Percentiles rank a stretch among this genome's conserved stretches.
These are phyloP conservation scores for Phoenicopterus ruber DNA, from an alignment of 2,113 vertebrate genomes.

Conservation along the genomic window DNA sequence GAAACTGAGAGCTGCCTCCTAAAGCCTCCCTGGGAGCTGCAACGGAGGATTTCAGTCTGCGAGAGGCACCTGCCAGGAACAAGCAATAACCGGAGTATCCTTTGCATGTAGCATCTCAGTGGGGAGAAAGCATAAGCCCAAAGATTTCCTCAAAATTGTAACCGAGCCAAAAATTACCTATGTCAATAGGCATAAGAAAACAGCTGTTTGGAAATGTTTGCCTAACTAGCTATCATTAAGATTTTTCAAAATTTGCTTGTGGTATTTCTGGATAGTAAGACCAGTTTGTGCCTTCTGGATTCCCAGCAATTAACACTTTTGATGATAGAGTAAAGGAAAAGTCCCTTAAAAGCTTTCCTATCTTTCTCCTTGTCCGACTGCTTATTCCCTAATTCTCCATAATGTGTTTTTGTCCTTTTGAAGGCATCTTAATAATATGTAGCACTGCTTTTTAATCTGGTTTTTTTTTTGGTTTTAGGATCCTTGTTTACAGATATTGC, in stretches of 20 bases:
- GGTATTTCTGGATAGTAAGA: not conserved
- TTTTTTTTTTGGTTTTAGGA: not conserved
- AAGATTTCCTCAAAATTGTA: not conserved
- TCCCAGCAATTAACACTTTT: not conserved
- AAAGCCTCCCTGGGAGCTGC: not conserved
- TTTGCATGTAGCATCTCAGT: not conserved
- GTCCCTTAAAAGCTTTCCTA: not conserved
- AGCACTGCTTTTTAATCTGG: not conserved
- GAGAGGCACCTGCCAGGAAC: not conserved
- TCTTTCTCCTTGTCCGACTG: not conserved
- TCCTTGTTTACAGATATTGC: not conserved
- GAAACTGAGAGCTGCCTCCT: not conserved
- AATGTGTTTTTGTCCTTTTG: not conserved
- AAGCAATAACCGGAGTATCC: not conserved
- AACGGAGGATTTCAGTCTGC: not conserved
- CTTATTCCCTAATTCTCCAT: not conserved
- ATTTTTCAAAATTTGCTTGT: not conserved
- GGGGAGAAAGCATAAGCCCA: not conserved
- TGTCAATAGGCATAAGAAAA: not conserved
- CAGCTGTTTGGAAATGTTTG: not conserved
- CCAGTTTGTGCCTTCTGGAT: not conserved
- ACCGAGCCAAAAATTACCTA: not conserved
- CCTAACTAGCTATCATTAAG: not conserved
- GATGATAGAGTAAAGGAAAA: not conserved
- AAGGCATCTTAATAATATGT: not conserved